Evolutionary conservation across 2,888 invertebrate species (phyloP), one percentile per base, ranked within the genome.

Genomic region (Barypeithes pellucidus): DNA sequence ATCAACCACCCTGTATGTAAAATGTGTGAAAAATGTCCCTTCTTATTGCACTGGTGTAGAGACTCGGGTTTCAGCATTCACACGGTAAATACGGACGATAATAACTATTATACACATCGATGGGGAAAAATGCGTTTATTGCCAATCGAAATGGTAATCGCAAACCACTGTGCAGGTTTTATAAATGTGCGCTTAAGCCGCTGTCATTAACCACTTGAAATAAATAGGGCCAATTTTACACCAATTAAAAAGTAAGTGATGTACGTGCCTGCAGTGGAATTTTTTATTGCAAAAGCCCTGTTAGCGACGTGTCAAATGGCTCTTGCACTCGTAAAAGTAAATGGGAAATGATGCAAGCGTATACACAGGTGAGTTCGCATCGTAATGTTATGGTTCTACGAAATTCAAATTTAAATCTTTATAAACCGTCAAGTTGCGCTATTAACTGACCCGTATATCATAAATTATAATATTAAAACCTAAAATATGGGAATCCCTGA

Each of bases 181-280:
- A 66, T 63, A 74, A 65, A 67, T 50, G 63, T 63, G 74, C 65
- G 50, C 63, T 52, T 72, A 68, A 68, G 72, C 61, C 65, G 36
- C 43, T 60, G 75, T 75, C 75, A 68, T 68, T 75, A 72, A 72
- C 73, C 74, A 74, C 71, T 71, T 76, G 54, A 74, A 76, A 76
- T 74, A 76, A 76, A 76, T 76, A 76, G 74, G 54, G 67, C 73
- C 76, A 73, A 76, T 76, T 76, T 76, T 76, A 73, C 74, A 76
- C 76, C 74, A 76, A 76, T 76, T 76, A 76, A 76, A 76, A 76
- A 69, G 72, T 75, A 75, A 72, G 68, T 68, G 68, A 75, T 72
- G 72, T 75, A 75, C 75, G 75, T 75, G 75, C 66, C 68, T 68
- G 72, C 43, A 47, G 63, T 54, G 57, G 67, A 68, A 75, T 74